Base-by-base conservation (phyloP, 2,888 invertebrate species). In the Drosophila dives region DNA sequence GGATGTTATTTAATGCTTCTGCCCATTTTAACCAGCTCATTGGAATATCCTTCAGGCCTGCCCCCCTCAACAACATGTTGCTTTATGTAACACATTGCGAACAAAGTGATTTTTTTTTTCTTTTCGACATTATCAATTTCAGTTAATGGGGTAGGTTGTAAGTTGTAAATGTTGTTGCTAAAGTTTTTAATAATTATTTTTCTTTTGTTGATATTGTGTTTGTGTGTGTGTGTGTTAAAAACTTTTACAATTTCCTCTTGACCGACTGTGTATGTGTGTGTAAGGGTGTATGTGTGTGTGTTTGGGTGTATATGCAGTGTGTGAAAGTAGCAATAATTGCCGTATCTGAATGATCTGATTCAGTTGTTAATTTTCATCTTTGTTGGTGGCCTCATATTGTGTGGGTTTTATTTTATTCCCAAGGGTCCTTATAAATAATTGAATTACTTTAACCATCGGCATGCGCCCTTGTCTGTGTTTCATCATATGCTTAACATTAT, bases 391-490 rank as follows among this genome's bases (percentile, higher is more conserved):
- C 72, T 71, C 66, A 65, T 74, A 67, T 65, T 69, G 38, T 51
- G 5, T 38, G 40, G 42, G 50, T 61, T 49, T 54, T 58, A 48
- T 32, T 32, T 54, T 48, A n/a, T 62, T 62, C 53, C 56, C 64
- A 68, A 83, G 89, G 78, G 84, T 79, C 66, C 85, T 89, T 86
- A 89, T 60, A 74, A 71, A 81, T 84, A 89, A 86, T 85, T 85
- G 82, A 74, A 80, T 80, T 81, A 81, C 71, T 77, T 77, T 77
- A 81, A 74, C 81, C 81, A 65, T 59, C 70, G 65, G 73, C 73
- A 53, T 63, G 53, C 56, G 66, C 69, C 58, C 56, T 45, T 64
- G 42, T 65, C 55, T 58, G 51, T 77, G 60, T 59, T 70, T 67
- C 70, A 67, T 75, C 72, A 67, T 75, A 72, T 75, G 87, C 89